A percentile compares a stretch with the other conserved stretches of the same genome.
Conservation (phyloP, 2,113 vertebrate species). For the Hippocampus guttulatus region DNA sequence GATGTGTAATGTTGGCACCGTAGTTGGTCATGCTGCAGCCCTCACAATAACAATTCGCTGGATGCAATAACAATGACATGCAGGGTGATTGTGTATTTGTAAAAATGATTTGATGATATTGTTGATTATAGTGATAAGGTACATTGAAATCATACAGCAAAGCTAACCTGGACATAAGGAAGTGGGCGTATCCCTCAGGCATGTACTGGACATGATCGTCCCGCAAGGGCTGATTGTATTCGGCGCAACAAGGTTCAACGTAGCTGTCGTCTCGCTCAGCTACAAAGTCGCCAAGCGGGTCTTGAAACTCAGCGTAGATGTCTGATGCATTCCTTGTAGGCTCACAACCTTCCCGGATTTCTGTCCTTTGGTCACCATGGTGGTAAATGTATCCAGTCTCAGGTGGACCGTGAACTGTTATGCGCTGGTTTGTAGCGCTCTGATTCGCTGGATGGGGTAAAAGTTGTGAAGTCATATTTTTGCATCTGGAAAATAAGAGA, state of each 20-base stretch:
- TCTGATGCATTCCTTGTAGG: conserved; percentile 29
- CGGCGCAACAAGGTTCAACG: conserved; percentile 16
- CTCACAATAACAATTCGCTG: too few relatives aligned
- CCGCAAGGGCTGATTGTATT: conserved; percentile 17
- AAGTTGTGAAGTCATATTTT: conserved; percentile 26
- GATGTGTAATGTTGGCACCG: too few relatives aligned
- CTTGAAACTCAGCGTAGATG: conserved; percentile 55
- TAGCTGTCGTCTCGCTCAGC: conserved; percentile 25
- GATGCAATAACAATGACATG: too few relatives aligned
- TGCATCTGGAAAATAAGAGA: conserved; percentile 26
- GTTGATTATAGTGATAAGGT: too few relatives aligned
- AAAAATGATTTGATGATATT: too few relatives aligned
- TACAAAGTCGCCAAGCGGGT: conserved; percentile 12
- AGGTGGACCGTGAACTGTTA: conserved; percentile 45
- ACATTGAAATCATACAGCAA: too few relatives aligned
- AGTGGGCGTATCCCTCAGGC: conserved; percentile 51
- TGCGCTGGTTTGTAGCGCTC: conserved; percentile 43
- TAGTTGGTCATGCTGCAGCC: too few relatives aligned
- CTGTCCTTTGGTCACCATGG: conserved; percentile 65
- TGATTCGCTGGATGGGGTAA: conserved; percentile 20
- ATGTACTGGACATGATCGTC: conserved; percentile 53
- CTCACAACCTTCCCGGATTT: conserved; percentile 38
- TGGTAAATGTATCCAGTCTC: conserved; percentile 64
- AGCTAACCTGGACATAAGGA: conserved; percentile 18
- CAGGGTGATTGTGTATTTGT: too few relatives aligned